These are phyloP conservation scores for Tortrix viridana DNA, from an alignment of 2,888 invertebrate species.

Conservation along the genomic window DNA sequence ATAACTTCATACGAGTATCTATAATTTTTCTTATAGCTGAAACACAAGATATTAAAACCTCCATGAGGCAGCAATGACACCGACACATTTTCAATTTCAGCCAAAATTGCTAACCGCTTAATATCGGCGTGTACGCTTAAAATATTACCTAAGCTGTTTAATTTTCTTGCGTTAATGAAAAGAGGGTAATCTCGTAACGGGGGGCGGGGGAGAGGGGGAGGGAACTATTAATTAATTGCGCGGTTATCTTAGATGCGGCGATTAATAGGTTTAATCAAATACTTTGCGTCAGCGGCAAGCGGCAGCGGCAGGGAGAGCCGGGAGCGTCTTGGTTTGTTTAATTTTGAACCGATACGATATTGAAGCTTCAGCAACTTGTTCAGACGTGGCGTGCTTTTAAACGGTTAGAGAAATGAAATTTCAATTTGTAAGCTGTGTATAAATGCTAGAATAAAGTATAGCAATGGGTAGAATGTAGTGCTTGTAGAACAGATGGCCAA, in stretches of 20 bases:
- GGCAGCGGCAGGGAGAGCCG: neutral
- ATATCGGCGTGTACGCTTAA: conserved; percentile 27
- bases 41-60: neutral
- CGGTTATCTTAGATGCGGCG: conserved; percentile 30
- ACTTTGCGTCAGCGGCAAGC: conserved; percentile 21
- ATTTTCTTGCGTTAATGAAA: conserved; percentile 37
- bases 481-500: no score
- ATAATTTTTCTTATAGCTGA: neutral
- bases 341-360: no score
- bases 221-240: conserved; percentile 38
- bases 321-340: neutral
- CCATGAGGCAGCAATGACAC: conserved; percentile 12
- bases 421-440: no score
- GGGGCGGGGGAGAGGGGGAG: neutral
- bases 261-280: conserved; percentile 36
- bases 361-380: no score
- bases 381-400: no score
- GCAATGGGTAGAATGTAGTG: no score
- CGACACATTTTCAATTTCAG: conserved; percentile 11
- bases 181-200: conserved; percentile 32
- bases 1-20: no score
- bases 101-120: conserved; percentile 25
- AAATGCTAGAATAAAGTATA: no score
- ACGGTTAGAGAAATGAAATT: no score
- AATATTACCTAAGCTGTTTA: conserved; percentile 26